Evolutionary conservation across 2,113 vertebrate genomes (phyloP), one percentile per base, ranked within the genome.

Genomic region (Phrynosoma blainvillii): DNA sequence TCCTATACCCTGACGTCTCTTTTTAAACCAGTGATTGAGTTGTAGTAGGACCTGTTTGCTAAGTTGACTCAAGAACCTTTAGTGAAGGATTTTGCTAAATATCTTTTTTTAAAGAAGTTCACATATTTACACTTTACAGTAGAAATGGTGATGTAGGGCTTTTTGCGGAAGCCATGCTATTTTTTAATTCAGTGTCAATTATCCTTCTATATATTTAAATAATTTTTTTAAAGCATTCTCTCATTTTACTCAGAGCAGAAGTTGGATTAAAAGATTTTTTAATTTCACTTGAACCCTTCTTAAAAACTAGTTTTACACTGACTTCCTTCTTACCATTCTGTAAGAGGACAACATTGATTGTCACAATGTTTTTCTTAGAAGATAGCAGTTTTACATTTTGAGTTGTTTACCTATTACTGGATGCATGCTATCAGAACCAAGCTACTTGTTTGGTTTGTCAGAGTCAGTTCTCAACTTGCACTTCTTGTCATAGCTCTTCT

Each of bases 1-100:
- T 42, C 83, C 21, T 84, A n/a, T 1, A 18, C 32, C 32, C 11
- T 27, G 6, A 66, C 27, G n/a, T 12, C 5, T 84, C 32, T 73
- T 65, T 52, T 76, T 85, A 14, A 47, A 30, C 25, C 74, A 85
- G 74, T 85, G 62, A 85, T 42, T 76, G 54, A 75, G 30, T 84
- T 32, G 14, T 27, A 62, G 62, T 32, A 40, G 52, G 23, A 84
- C 40, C 40, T 52, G 16, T 52, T 47, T 23, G 42, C 42, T 23
- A 71, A 84, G n/a, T 84, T 62, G 21, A 62, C 59, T 76, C 36
- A 76, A 23, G 25, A 85, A 18, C 11, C 42, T 12, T 52, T 12
- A 20, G 36, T 12, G 82, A 73, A 23, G 40, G 68, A 54, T 47
- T 71, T 84, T 84, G 42, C 52, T 25, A n/a, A 32, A 76, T 62